Evolutionary conservation across 2,113 vertebrate genomes (phyloP).

Genomic region (Paraplagusia blochii): DNA sequence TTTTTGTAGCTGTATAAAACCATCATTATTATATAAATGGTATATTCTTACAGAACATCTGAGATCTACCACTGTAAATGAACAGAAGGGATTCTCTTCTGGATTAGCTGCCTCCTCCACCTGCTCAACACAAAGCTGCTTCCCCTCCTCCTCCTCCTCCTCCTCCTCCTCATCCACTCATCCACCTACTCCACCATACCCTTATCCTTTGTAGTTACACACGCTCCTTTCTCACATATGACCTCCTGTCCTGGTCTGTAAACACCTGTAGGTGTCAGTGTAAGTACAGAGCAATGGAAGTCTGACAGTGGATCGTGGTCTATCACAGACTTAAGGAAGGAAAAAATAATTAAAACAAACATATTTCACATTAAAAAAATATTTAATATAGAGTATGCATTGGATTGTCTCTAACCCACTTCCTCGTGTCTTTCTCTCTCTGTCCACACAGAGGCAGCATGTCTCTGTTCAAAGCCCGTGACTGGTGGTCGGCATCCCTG

Average conservation of each 20-base stretch:
- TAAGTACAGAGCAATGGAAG: neutral
- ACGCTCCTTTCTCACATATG: conserved; percentile 45
- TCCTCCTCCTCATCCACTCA: conserved; percentile 30
- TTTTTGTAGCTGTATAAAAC: too few species aligned
- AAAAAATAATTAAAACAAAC: neutral
- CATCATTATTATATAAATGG: too few species aligned
- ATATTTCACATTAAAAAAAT: neutral
- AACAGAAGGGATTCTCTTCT: conserved; percentile 29
- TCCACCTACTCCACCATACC: neutral
- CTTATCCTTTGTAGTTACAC: neutral
- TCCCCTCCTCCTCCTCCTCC: neutral
- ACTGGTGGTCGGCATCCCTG: conserved; percentile 90
- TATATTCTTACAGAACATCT: too few species aligned
- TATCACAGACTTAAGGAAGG: neutral
- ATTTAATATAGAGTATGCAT: too few species aligned
- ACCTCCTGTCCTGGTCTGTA: conserved; percentile 4
- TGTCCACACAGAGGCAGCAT: conserved; percentile 76
- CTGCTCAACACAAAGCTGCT: conserved; percentile 75
- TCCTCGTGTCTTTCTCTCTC: neutral
- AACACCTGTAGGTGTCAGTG: conserved; percentile 25
- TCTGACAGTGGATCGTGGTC: neutral
- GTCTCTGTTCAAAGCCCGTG: conserved; percentile 97
- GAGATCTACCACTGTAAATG: neutral
- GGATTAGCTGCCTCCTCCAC: conserved; percentile 73
- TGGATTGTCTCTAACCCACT: neutral